Base-by-base conservation (phyloP, 1,140 invertebrate species). In the Bombus sibiricus region DNA sequence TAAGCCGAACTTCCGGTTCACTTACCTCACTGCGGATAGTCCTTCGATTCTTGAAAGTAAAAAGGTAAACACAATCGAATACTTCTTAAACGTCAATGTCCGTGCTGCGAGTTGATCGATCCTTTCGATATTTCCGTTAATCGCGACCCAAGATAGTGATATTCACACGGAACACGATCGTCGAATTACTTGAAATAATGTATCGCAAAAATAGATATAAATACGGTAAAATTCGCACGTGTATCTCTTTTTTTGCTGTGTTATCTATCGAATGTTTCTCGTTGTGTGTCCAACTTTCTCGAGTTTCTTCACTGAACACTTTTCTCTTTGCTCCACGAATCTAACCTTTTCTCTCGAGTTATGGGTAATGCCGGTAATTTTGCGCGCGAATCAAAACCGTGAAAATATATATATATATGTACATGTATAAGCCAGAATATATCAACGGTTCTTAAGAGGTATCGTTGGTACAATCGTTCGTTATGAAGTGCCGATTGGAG, bases 271-370 rank as follows among this genome's bases (percentile, higher is more conserved):
- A 75, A 41, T 28, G n/a, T 66, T 22, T 74, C 57, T 73, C 32
- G 32, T 22, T n/a, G 41, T 43, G 59, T 3, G 12, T 15, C 2
- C 41, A 83, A 66, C 81, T 76, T 82, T 82, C 81, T 82, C 71
- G 72, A 59, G 43, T 47, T 66, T 66, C 41, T 47, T 82, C 57
- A 43, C 32, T 41, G 25, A n/a, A 66, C 57, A 75, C 81, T 75
- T 75, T 66, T 81, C 79, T 41, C 79, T 18, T 69, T 41, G 62
- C 39, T 32, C 1, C 64, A 15, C 78, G 43, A 64, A 43, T 78
- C 39, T 64, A 66, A 68, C 2, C 34, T 47, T 41, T 39, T 34
- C 43, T 37, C n/a, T n/a, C 15, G 22, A 22, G 10, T 53, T 53
- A 22, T 5, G 18, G 18, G 0, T 8, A 13, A 68, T 18, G n/a